Percentiles rank a stretch among this genome's conserved stretches.
Evolutionary conservation across 2,797 vertebrate genomes (phyloP).

Genomic region (Anisognathus igniventris): DNA sequence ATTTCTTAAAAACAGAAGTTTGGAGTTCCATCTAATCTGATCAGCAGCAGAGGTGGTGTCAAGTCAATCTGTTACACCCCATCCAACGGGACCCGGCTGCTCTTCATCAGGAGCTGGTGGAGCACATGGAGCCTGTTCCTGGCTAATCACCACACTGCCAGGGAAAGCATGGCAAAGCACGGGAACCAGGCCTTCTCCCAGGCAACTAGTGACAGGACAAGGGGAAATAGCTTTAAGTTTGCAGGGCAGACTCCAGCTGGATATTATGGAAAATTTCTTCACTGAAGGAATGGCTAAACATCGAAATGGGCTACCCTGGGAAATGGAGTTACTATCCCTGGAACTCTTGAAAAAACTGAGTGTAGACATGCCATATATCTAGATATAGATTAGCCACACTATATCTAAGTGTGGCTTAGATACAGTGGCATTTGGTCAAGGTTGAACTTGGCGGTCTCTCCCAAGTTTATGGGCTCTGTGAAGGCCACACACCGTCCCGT

Average conservation of each 20-base stretch:
- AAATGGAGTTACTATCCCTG: rapidly evolving
- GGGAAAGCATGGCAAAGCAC: not conserved
- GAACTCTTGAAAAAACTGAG: rapidly evolving
- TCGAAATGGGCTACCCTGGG: not conserved
- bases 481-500: not conserved
- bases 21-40: not conserved
- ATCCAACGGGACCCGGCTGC: not conserved
- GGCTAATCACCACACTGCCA: not conserved
- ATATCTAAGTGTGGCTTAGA: no score
- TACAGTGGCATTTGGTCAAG: rapidly evolving
- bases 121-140: rapidly evolving
- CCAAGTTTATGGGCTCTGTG: rapidly evolving
- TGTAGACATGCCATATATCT: not conserved
- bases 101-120: rapidly evolving
- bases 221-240: not conserved
- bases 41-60: rapidly evolving
- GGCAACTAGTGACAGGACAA: not conserved
- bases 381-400: no score
- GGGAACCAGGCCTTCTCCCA: no score
- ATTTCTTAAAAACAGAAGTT: not conserved
- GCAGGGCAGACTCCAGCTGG: rapidly evolving
- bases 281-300: not conserved
- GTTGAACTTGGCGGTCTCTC: rapidly evolving
- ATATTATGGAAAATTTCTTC: not conserved
- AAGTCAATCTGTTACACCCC: rapidly evolving